A percentile compares a stretch with the other conserved stretches of the same genome.
These are phyloP conservation scores for Alethe castanea DNA, from an alignment of 2,113 vertebrate genomes.

Conservation along the genomic window DNA sequence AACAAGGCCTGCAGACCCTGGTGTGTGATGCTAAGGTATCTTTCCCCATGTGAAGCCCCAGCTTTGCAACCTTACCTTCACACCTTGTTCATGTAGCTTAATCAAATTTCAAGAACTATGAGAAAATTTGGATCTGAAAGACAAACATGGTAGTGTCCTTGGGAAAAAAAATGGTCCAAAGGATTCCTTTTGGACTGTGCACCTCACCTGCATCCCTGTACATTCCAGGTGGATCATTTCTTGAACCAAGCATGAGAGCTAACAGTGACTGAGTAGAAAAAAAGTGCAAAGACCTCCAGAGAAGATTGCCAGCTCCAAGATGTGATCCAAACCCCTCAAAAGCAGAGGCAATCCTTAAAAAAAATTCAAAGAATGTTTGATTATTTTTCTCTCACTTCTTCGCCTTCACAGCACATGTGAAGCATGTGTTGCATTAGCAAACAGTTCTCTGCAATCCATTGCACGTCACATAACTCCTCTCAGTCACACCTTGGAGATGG, in stretches of 20 bases:
- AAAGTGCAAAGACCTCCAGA: not conserved
- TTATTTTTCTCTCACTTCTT: not conserved
- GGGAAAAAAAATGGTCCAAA: not conserved
- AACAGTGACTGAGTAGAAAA: not conserved
- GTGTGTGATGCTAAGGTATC: not conserved
- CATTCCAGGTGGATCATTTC: not conserved
- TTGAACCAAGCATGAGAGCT: not conserved
- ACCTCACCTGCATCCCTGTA: not conserved
- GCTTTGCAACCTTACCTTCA: not conserved
- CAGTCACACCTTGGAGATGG: not conserved
- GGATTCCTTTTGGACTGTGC: not conserved
- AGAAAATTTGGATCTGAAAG: not conserved
- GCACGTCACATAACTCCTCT: not conserved
- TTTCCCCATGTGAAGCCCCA: accelerated
- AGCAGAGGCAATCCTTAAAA: not conserved
- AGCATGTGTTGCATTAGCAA: not conserved
- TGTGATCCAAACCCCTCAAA: not conserved
- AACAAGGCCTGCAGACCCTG: not conserved
- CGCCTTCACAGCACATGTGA: not conserved
- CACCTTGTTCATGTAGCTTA: not conserved
- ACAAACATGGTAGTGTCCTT: not conserved
- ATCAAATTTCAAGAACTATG: not conserved
- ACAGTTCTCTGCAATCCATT: not conserved
- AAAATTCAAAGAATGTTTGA: not conserved
- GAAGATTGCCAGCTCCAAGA: not conserved